phyloP scores from a whole-genome alignment of 2,797 vertebrate species.

The Mus caroli region DNA sequence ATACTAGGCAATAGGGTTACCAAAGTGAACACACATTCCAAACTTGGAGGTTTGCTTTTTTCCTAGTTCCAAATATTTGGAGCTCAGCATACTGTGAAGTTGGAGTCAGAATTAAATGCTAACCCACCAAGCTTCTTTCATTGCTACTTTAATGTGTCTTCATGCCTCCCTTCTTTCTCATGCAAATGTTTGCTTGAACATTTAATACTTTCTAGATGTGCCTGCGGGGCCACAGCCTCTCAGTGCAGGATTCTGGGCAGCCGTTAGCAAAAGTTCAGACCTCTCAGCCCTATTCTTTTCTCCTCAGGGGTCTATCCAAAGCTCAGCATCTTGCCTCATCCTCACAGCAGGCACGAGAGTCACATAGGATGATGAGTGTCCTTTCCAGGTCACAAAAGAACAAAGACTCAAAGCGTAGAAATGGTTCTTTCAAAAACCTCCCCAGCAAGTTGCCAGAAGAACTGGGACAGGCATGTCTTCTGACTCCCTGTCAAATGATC shows the following conservation, averaged over 20 bases:
- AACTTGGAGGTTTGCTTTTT: not conserved
- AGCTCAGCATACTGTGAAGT: not conserved
- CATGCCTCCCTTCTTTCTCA: not conserved
- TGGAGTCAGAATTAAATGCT: not conserved
- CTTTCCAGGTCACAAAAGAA: not conserved
- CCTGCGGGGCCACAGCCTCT: not conserved
- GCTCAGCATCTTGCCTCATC: not conserved
- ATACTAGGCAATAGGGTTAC: not conserved
- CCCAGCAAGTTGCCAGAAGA: not conserved
- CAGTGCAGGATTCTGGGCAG: not conserved
- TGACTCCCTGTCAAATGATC: not conserved
- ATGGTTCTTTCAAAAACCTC: constrained; percentile 10
- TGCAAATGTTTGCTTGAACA: not conserved
- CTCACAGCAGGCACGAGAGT: not conserved
- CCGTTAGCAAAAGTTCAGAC: not conserved
- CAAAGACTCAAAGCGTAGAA: not conserved
- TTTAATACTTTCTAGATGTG: not conserved
- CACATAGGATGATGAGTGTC: not conserved
- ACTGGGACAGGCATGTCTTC: not conserved
- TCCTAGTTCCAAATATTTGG: constrained; percentile 27
- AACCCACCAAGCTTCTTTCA: not conserved
- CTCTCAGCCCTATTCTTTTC: not conserved
- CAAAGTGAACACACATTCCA: not conserved
- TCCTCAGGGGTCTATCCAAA: not conserved
- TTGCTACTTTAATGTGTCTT: not conserved